phyloP scores from a whole-genome alignment of 2,113 vertebrate species.

The Cyanoderma ruficeps region DNA sequence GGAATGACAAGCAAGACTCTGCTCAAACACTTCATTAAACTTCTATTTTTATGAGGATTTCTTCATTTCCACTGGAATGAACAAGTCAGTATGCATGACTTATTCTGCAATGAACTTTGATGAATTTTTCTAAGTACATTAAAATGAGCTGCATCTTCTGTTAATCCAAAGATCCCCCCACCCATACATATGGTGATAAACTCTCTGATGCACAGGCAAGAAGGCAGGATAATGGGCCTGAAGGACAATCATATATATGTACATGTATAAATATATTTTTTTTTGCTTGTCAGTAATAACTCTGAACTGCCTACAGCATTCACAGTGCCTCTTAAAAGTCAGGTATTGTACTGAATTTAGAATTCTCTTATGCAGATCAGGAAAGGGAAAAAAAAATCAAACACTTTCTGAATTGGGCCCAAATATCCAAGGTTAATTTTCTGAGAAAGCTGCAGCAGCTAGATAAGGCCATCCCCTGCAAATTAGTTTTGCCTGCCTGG shows the following conservation, averaged over 20 bases:
- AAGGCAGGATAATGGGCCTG: constrained; percentile 71
- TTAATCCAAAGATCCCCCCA: constrained; percentile 59
- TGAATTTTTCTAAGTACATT: constrained; percentile 82
- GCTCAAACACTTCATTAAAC: constrained; percentile 81
- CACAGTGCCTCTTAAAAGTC: constrained; percentile 79
- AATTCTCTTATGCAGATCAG: constrained; percentile 83
- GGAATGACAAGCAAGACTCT: constrained; percentile 73
- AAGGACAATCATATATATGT: constrained; percentile 73
- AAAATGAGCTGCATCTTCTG: constrained; percentile 78
- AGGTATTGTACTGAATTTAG: constrained; percentile 83
- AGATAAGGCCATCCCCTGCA: constrained; percentile 99
- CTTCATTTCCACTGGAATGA: constrained; percentile 82
- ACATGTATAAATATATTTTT: constrained; percentile 69
- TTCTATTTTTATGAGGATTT: constrained; percentile 82
- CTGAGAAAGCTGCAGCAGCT: constrained; percentile 99
- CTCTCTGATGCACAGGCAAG: constrained; percentile 70
- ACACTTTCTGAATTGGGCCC: constrained; percentile 98
- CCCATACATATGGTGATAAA: constrained; percentile 68
- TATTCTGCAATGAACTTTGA: constrained; percentile 81
- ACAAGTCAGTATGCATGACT: constrained; percentile 79
- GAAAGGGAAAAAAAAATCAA: constrained; percentile 87
- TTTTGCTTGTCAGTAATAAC: constrained; percentile 82
- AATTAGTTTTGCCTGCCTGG: constrained; percentile 99
- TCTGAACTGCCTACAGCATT: constrained; percentile 81
- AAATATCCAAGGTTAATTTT: constrained; percentile 99